Evolutionary conservation across 1,140 invertebrate genomes (phyloP).

Genomic region (Neotoxoptera formosana): DNA sequence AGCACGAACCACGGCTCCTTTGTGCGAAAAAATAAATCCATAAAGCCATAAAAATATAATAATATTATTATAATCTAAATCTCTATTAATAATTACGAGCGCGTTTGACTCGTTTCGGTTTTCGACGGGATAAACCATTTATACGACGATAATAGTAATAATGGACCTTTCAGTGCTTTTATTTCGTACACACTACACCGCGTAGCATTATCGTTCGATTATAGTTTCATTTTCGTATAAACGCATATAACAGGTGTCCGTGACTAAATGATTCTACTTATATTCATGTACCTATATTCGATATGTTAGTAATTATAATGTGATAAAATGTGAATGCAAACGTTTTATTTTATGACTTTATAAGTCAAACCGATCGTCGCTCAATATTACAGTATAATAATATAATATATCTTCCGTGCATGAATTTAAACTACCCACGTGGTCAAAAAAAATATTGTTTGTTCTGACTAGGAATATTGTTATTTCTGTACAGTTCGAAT

Average conservation of each 20-base stretch:
- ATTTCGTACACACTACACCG: neutral
- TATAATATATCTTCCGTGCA: neutral
- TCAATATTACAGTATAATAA: neutral
- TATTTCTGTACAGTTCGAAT: too few relatives aligned
- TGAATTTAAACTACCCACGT: neutral
- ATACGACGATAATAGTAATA: neutral
- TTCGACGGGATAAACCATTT: neutral
- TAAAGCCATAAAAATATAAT: neutral
- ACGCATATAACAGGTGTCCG: neutral
- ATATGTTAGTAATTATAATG: neutral
- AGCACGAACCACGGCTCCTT: neutral
- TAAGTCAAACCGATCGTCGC: too few relatives aligned
- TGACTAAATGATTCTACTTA: neutral
- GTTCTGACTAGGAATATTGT: too few relatives aligned
- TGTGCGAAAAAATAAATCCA: neutral
- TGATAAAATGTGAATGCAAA: neutral
- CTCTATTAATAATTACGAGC: too few relatives aligned
- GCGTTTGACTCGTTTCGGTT: neutral
- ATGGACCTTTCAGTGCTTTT: neutral
- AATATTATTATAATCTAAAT: slow-evolving; percentile 4
- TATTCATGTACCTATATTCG: neutral
- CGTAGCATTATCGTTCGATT: neutral
- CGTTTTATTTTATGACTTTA: neutral
- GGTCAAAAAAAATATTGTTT: neutral
- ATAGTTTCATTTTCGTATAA: neutral